Evolutionary conservation across 2,888 invertebrate genomes (phyloP).

Genomic region (Capitulum mitella): DNA sequence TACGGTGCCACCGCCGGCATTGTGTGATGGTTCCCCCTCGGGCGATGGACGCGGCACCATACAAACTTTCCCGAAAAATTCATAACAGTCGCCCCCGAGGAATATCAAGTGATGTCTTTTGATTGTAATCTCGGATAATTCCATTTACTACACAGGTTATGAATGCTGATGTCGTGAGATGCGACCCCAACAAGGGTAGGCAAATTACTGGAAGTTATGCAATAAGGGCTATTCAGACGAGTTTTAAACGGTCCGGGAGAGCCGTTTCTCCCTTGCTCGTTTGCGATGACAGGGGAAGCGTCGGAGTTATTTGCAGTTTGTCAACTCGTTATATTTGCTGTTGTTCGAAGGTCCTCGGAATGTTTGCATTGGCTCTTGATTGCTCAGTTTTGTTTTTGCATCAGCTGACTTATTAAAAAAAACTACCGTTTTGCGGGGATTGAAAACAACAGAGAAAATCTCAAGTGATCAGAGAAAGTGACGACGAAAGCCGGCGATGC

Average conservation of each 20-base stretch:
- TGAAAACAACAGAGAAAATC: too few relatives aligned
- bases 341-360: neutral
- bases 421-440: too few relatives aligned
- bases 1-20: neutral
- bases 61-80: slow-evolving; percentile 1
- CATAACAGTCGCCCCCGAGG: slow-evolving; percentile 6
- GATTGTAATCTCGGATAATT: slow-evolving; percentile 20
- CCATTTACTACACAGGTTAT: slow-evolving; percentile 12
- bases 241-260: neutral
- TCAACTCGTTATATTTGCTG: neutral
- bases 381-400: neutral
- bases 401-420: too few relatives aligned
- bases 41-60: neutral
- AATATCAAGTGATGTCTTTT: slow-evolving; percentile 25
- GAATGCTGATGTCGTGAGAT: slow-evolving; percentile 12
- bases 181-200: neutral
- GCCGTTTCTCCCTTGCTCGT: neutral
- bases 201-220: slow-evolving; percentile 24
- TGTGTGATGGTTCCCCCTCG: neutral
- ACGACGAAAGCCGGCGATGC: too few relatives aligned
- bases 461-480: too few relatives aligned
- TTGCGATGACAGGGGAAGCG: neutral
- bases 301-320: neutral
- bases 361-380: neutral
- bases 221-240: slow-evolving; percentile 22